Evolutionary conservation across 2,113 vertebrate species (phyloP).

Genomic region (Proterorhinus semilunaris): DNA sequence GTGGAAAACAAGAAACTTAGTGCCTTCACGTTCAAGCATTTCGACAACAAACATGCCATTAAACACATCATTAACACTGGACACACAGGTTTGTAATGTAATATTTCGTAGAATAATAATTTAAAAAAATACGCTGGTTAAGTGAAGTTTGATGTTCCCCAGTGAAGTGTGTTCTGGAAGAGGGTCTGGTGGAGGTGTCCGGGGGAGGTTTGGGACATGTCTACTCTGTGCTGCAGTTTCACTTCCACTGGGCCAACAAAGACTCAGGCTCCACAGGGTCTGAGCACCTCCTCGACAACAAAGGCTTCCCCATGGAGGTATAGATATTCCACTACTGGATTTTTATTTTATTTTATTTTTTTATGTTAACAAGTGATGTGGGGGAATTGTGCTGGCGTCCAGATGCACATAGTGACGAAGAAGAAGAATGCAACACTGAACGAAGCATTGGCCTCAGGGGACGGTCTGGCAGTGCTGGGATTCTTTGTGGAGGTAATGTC

Average conservation of each 20-base stretch:
- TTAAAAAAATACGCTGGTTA: background rate
- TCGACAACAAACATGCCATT: conserved; percentile 52
- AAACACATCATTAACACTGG: conserved; percentile 56
- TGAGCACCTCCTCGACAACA: conserved; percentile 61
- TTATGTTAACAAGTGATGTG: background rate
- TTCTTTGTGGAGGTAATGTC: conserved; percentile 70
- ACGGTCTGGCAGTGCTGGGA: conserved; percentile 67
- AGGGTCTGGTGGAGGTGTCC: conserved; percentile 40
- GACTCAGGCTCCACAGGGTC: conserved; percentile 40
- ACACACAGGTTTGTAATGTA: conserved; percentile 54
- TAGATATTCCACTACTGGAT: rapidly evolving
- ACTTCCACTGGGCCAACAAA: conserved; percentile 68
- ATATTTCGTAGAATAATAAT: background rate
- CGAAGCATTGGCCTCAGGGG: conserved; percentile 16
- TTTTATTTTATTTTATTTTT: no score
- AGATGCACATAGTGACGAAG: conserved; percentile 72
- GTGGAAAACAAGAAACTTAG: conserved; percentile 6
- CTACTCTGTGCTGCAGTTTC: conserved; percentile 67
- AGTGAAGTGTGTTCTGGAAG: conserved; percentile 56
- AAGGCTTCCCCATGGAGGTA: conserved; percentile 72
- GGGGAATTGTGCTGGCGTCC: background rate
- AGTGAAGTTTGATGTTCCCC: background rate
- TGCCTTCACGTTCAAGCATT: conserved; percentile 41
- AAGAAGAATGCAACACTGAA: conserved; percentile 56
- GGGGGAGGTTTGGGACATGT: conserved; percentile 44